Evolutionary conservation across 2,797 vertebrate genomes (phyloP), one percentile per base, ranked within the genome.

Genomic region (Hirundo rustica): DNA sequence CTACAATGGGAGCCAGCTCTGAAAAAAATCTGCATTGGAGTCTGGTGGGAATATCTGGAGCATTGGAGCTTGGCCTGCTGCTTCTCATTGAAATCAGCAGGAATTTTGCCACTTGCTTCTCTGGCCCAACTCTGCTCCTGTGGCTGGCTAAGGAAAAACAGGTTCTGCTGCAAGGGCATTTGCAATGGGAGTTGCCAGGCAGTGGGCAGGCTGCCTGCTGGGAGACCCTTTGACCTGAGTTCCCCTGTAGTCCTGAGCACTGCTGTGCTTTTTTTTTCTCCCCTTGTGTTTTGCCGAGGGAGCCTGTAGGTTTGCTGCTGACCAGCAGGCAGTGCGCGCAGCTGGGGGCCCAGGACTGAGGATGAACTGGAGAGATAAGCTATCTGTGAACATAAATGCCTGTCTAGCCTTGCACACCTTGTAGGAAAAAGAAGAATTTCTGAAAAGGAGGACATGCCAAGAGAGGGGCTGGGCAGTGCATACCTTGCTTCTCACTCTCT

Each of bases 241-340:
- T 2, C 15, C 7, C 11, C n/a, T 40, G 18, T 23, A 81, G 16
- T 38, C 32, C 30, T n/a, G 29, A 84, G n/a, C 14, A 16, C 57
- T 48, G 32, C 30, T 44, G 23, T 38, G 80, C 3, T 7, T 47
- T 48, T 18, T 42, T 51, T 64, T 51, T 18, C n/a, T 45, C 5
- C 26, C 48, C 4, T 10, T 51, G 9, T 11, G 45, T 82, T 80
- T 72, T 77, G 55, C 53, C 36, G 61, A 23, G 20, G 50, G 7
- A 84, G 20, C 26, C 30, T 30, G n/a, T 0, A 1, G 15, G 16
- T 72, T 85, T 75, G 67, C 54, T 85, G 54, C 40, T 82, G 89
- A 19, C 16, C 40, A 67, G 36, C 1, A 2, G 27, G 44, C 27
- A 29, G n/a, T 7, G 16, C 0, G 0, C n/a, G 62, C 30, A 64